A percentile compares a stretch with the other conserved stretches of the same genome.
Evolutionary conservation across 2,888 invertebrate genomes (phyloP).

Genomic region (Lobophora halterata): DNA sequence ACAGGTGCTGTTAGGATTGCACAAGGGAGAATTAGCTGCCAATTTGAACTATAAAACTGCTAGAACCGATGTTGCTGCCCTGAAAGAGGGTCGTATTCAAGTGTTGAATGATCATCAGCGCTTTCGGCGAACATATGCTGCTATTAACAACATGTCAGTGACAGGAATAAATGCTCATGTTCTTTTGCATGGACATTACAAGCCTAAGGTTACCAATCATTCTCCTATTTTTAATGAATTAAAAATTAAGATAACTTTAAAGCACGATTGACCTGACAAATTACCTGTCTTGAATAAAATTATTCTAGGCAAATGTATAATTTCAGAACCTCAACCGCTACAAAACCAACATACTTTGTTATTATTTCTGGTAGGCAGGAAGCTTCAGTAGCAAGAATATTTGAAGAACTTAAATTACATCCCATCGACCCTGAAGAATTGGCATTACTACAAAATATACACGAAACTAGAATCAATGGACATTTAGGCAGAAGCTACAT

Average conservation of each 20-base stretch:
- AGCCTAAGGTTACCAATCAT: constrained; percentile 54
- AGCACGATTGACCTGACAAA: too few species aligned
- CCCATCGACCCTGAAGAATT: constrained; percentile 70
- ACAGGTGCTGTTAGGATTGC: constrained; percentile 80
- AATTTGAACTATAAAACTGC: constrained; percentile 85
- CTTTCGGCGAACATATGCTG: constrained; percentile 74
- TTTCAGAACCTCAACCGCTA: constrained; percentile 33
- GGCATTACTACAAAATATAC: constrained; percentile 66
- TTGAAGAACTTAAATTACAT: constrained; percentile 44
- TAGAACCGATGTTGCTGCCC: constrained; percentile 62
- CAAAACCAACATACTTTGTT: constrained; percentile 63
- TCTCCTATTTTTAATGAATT: too few species aligned
- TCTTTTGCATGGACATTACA: constrained; percentile 46
- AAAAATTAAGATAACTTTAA: too few species aligned
- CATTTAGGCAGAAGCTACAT: constrained; percentile 82
- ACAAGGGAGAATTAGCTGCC: constrained; percentile 83
- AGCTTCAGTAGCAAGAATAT: constrained; percentile 47
- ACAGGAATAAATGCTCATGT: constrained; percentile 53
- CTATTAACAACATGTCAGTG: constrained; percentile 52
- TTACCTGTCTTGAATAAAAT: too few species aligned
- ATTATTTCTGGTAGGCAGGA: constrained; percentile 79
- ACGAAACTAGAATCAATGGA: constrained; percentile 60
- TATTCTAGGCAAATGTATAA: neutral
- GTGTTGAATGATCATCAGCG: constrained; percentile 80
- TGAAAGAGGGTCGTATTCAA: constrained; percentile 71